These are phyloP conservation scores for Prosopocoilus inquinatus DNA, from an alignment of 2,888 invertebrate genomes.

Conservation along the genomic window DNA sequence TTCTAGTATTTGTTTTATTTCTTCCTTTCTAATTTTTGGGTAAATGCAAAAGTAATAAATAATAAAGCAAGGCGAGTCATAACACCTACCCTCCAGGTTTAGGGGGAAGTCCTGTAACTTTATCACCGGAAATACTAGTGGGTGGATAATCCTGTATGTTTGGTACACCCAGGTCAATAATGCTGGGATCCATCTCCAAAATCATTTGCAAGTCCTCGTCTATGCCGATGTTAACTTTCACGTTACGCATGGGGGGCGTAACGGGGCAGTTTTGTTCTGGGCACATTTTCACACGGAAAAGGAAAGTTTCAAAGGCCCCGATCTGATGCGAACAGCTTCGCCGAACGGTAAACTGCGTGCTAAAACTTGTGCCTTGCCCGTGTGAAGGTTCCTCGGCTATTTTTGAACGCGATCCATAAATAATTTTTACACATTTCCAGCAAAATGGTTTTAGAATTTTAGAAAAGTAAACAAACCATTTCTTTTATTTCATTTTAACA, in stretches of 20 bases:
- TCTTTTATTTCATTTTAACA: too few species aligned
- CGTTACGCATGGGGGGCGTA: conserved; percentile 19
- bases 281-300: conserved; percentile 2
- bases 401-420: conserved; percentile 30
- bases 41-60: too few species aligned
- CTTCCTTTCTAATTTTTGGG: too few species aligned
- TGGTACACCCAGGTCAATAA: conserved; percentile 52
- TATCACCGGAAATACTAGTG: conserved; percentile 14
- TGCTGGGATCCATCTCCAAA: conserved; percentile 61
- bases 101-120: conserved; percentile 26
- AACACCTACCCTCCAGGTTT: conserved; percentile 29
- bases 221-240: conserved; percentile 55
- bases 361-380: conserved; percentile 20
- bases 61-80: too few species aligned
- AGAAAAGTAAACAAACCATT: too few species aligned
- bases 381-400: conserved; percentile 32
- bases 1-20: too few species aligned
- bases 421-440: conserved; percentile 23
- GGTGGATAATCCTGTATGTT: conserved; percentile 21
- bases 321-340: conserved; percentile 19
- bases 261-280: background rate
- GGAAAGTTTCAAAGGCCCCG: conserved; percentile 4
- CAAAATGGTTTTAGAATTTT: too few species aligned
- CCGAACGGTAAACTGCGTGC: conserved; percentile 20
- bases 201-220: conserved; percentile 62